These are phyloP conservation scores for Muraenolepis orangiensis DNA, from an alignment of 2,797 vertebrate species.

Conservation along the genomic window DNA sequence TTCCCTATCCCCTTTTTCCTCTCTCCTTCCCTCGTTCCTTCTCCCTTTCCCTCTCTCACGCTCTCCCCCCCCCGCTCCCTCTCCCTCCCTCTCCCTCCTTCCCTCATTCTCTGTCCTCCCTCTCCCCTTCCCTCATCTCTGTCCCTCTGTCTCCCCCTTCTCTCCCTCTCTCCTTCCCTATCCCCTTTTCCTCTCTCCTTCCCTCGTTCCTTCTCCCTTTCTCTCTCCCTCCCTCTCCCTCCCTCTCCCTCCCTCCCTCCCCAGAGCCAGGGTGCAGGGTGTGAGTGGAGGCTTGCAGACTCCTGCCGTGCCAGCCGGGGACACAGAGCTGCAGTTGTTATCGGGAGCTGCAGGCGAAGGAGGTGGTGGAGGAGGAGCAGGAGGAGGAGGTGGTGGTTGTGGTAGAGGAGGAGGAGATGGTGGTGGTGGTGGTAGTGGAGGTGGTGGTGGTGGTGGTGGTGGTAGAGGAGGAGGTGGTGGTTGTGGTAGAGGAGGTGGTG, in stretches of 20 bases:
- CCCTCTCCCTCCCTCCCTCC: not conserved
- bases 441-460: not conserved
- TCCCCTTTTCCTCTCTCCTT: no score
- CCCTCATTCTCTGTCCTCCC: not conserved
- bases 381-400: slow-evolving; percentile 21
- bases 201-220: not conserved
- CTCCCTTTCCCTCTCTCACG: not conserved
- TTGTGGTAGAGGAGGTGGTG: no score
- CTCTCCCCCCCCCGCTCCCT: not conserved
- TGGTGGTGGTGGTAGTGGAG: no score
- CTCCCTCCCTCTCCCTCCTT: not conserved
- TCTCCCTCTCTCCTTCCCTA: no score
- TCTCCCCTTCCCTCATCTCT: not conserved
- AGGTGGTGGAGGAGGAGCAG: slow-evolving; percentile 8
- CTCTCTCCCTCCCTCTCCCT: not conserved
- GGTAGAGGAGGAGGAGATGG: slow-evolving; percentile 15
- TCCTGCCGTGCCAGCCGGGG: not conserved
- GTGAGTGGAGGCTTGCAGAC: not conserved
- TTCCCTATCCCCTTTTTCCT: not conserved
- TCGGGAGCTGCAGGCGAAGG: not conserved
- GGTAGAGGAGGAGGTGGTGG: not conserved
- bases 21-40: not conserved
- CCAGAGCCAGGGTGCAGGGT: not conserved
- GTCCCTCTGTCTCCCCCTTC: not conserved
- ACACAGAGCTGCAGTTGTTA: not conserved